Evolutionary conservation across 2,888 invertebrate species (phyloP), one percentile per base, ranked within the genome.

Genomic region (Phlogophora meticulosa): DNA sequence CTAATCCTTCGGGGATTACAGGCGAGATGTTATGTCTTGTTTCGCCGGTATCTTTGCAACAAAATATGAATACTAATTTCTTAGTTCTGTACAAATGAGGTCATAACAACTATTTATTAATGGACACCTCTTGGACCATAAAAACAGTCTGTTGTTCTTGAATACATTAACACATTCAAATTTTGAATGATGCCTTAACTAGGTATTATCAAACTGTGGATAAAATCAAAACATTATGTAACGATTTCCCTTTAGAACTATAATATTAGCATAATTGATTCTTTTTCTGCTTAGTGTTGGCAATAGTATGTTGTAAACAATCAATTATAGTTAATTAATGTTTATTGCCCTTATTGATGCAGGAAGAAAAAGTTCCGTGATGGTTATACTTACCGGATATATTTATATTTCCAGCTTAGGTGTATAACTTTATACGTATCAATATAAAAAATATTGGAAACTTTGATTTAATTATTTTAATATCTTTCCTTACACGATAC

Each of bases 151-250:
- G 11, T 32, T 43, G 15, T 38, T 55, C 15, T 15, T 17, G 22
- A 46, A 46, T 53, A 49, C 32, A 60, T 48, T 52, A 48, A 11
- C 36, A n/a, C 10, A 43, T 51, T 42, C 24, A n/a, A n/a, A n/a
- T 15, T 24, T 7, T 13, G 7, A 22, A 42, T 49, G 22, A 24
- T 20, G 24, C 22, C 22, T 3, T 46, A 46, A 15, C 7, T 58
- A 49, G 32, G 3, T 45, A 11, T 46, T 52, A 34, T n/a, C n/a
- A 42, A 46, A 48, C 17, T 11, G 32, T 38, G 3, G 11, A 24
- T 57, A 24, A 68, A 46, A 75, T 52, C 42, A 74, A 67, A 38
- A 42, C 52, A 46, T 72, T 52, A 40, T 52, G 11, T 52, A 52
- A 63, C 45, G 28, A 59, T 75, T 55, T 56, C 72, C 46, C 9